phyloP scores from a whole-genome alignment of 2,888 invertebrate genomes.

The Diachrysia chrysitis region DNA sequence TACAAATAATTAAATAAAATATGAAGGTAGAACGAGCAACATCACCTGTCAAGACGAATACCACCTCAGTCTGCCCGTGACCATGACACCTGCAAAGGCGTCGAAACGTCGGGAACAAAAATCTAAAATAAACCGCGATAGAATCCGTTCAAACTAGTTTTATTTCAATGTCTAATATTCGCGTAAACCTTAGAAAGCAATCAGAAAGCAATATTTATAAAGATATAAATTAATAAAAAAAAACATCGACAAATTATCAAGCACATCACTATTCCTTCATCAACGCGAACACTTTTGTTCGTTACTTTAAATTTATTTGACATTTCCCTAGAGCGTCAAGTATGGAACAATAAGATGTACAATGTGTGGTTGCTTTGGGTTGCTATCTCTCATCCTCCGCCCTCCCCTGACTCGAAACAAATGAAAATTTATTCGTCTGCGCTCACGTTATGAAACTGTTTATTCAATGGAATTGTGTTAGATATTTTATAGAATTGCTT shows the following conservation, averaged over 20 bases:
- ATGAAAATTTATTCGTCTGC: constrained; percentile 20
- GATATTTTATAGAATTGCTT: background rate
- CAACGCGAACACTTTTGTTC: constrained; percentile 27
- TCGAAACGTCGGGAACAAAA: too few species aligned
- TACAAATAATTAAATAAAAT: too few species aligned
- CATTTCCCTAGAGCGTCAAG: constrained; percentile 36
- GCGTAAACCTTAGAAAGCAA: too few species aligned
- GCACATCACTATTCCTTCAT: constrained; percentile 19
- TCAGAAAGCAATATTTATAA: too few species aligned
- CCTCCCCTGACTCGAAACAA: background rate
- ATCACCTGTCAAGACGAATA: too few species aligned
- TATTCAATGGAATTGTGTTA: background rate
- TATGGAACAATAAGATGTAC: constrained; percentile 33
- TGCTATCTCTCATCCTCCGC: constrained; percentile 9
- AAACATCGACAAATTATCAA: background rate
- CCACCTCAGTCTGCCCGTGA: too few species aligned
- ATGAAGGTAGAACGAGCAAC: too few species aligned
- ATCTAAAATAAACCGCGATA: too few species aligned
- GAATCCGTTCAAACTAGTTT: too few species aligned
- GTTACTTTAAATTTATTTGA: constrained; percentile 40
- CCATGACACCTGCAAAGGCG: too few species aligned
- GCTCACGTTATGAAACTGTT: constrained; percentile 1
- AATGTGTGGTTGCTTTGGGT: constrained; percentile 27
- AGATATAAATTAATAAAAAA: too few species aligned
- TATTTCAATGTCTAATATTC: too few species aligned